Percentiles rank a stretch among this genome's conserved stretches.
These are phyloP conservation scores for Heterodera schachtii DNA, from an alignment of 1,140 invertebrate species.

Conservation along the genomic window DNA sequence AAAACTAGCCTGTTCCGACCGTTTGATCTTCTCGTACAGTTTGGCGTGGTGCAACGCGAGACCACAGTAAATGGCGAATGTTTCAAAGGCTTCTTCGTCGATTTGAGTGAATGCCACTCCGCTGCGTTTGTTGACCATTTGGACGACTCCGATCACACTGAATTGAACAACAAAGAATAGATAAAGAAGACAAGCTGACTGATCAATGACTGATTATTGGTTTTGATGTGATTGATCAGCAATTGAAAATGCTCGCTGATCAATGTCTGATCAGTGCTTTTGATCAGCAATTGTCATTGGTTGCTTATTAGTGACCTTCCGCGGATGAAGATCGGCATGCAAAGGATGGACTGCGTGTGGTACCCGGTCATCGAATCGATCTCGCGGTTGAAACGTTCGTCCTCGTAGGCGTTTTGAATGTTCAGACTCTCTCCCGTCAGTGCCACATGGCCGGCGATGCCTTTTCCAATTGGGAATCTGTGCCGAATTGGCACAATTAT, in stretches of 20 bases:
- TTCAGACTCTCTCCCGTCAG: conserved; percentile 86
- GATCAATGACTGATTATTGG: neutral
- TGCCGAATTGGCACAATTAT: conserved; percentile 14
- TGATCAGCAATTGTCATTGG: no score
- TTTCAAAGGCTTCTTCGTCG: conserved; percentile 81
- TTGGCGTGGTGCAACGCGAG: conserved; percentile 82
- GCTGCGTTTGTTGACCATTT: conserved; percentile 81
- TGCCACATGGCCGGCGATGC: conserved; percentile 88
- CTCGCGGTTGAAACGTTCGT: conserved; percentile 83
- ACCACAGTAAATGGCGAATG: conserved; percentile 82
- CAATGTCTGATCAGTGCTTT: no score
- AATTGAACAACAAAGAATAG: conserved; percentile 14
- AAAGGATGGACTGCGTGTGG: conserved; percentile 77
- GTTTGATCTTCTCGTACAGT: conserved; percentile 80
- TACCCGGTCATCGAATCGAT: conserved; percentile 79
- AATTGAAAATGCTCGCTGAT: no score
- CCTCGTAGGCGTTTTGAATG: conserved; percentile 80
- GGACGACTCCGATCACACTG: conserved; percentile 79
- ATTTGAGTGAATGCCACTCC: conserved; percentile 74
- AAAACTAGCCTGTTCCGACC: conserved; percentile 74
- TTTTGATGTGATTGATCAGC: no score
- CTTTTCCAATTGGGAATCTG: conserved; percentile 92
- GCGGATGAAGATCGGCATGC: conserved; percentile 82
- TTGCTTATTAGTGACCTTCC: conserved; percentile 34
- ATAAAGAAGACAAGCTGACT: neutral